Conservation (phyloP, 2,113 vertebrate species). For the Rhea pennata region DNA sequence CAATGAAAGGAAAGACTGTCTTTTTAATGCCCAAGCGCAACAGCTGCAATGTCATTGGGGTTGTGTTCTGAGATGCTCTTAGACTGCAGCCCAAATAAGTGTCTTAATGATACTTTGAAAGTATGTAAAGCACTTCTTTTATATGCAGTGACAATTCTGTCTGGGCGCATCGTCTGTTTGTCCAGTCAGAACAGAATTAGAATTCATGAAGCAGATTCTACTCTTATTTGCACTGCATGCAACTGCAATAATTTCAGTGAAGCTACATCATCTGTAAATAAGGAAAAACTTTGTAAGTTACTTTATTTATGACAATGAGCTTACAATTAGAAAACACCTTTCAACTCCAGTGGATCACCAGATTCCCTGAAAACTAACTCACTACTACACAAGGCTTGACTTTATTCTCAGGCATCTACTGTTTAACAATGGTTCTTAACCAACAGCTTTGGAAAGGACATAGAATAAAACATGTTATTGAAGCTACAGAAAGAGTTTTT, state of each 20-base stretch:
- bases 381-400: background rate
- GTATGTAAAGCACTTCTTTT: constrained; percentile 51
- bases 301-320: background rate
- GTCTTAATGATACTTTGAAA: constrained; percentile 57
- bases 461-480: background rate
- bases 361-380: background rate
- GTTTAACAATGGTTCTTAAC: background rate
- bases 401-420: background rate
- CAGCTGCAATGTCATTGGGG: constrained; percentile 62
- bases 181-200: constrained; percentile 62
- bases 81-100: constrained; percentile 52
- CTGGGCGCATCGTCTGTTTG: constrained; percentile 28
- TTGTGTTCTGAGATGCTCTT: constrained; percentile 47
- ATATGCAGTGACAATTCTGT: constrained; percentile 45
- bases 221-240: background rate
- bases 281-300: background rate
- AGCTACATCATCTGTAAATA: background rate
- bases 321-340: background rate
- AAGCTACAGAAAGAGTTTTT: background rate
- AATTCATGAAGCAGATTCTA: background rate
- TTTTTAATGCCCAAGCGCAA: constrained; percentile 56
- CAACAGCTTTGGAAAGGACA: background rate
- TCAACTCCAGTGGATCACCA: background rate
- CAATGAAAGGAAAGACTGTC: constrained; percentile 62
- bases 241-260: background rate